phyloP scores from a whole-genome alignment of 1,140 invertebrate genomes.

The Brevipalpus yothersi region DNA sequence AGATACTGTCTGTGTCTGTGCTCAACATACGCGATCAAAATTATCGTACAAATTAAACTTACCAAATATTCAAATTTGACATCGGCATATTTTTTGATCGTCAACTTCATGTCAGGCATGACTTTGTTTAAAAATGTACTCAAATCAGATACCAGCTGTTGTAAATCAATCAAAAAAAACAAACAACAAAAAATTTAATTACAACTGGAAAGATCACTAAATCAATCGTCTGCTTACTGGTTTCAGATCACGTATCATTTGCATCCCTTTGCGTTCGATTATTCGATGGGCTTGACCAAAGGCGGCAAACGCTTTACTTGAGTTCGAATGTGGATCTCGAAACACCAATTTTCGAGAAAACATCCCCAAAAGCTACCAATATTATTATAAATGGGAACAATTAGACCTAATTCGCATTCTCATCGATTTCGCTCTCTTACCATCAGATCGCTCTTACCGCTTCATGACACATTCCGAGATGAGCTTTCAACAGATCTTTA shows the following conservation, averaged over 20 bases:
- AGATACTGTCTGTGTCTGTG: no score
- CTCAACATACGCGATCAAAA: no score
- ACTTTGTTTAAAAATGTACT: slow-evolving; percentile 90
- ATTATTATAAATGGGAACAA: not conserved
- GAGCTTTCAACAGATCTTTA: slow-evolving; percentile 34
- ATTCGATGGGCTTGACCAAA: slow-evolving; percentile 83
- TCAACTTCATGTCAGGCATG: slow-evolving; percentile 88
- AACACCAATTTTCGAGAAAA: slow-evolving; percentile 77
- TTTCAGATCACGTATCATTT: slow-evolving; percentile 69
- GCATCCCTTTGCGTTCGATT: slow-evolving; percentile 72
- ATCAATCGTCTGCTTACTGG: slow-evolving; percentile 33
- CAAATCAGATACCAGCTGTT: slow-evolving; percentile 61
- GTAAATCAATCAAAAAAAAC: not conserved
- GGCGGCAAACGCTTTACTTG: slow-evolving; percentile 77
- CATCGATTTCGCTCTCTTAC: not conserved
- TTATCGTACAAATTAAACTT: no score
- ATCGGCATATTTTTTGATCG: slow-evolving; percentile 90
- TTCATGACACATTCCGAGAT: not conserved
- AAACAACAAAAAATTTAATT: not conserved
- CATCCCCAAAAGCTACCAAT: slow-evolving; percentile 64
- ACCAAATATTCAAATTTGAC: slow-evolving; percentile 88
- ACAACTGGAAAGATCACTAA: slow-evolving; percentile 6
- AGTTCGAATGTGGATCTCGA: slow-evolving; percentile 73
- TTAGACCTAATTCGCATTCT: not conserved
- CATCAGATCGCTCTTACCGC: no score